phyloP scores from a whole-genome alignment of 2,113 vertebrate genomes.

The Terrapene triunguis region DNA sequence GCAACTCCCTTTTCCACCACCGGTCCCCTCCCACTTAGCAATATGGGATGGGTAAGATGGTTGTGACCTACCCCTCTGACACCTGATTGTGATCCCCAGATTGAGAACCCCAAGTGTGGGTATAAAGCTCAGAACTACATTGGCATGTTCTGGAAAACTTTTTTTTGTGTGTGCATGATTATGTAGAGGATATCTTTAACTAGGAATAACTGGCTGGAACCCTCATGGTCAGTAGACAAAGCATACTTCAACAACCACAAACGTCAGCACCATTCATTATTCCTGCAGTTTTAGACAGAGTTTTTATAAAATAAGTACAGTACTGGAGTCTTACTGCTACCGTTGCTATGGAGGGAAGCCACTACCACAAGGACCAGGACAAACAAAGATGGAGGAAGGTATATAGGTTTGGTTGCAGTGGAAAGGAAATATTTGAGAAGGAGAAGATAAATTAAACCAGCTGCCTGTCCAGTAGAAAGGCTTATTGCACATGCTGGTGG shows the following conservation, averaged over 20 bases:
- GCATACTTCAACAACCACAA: not conserved
- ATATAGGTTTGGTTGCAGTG: not conserved
- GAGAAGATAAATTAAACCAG: not conserved
- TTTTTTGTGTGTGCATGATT: not conserved
- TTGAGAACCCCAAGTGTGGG: not conserved
- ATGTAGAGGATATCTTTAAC: not conserved
- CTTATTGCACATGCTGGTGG: not conserved
- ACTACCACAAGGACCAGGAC: not conserved
- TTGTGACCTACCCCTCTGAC: not conserved
- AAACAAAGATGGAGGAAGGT: slow-evolving; percentile 30
- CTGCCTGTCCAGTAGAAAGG: not conserved
- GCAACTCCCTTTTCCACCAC: not conserved
- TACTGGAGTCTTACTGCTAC: slow-evolving; percentile 7
- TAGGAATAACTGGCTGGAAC: not conserved
- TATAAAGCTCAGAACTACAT: not conserved
- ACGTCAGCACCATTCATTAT: slow-evolving; percentile 57
- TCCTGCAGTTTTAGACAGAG: slow-evolving; percentile 42
- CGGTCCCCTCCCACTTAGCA: not conserved
- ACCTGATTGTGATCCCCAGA: not conserved
- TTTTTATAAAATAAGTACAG: slow-evolving; percentile 61
- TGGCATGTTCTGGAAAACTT: not conserved
- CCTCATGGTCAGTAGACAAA: slow-evolving; percentile 54
- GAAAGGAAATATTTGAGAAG: not conserved
- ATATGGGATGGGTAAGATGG: not conserved
- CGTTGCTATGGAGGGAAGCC: slow-evolving; percentile 7